These are phyloP conservation scores for Euzetes globulus DNA, from an alignment of 2,888 invertebrate species.

Conservation along the genomic window DNA sequence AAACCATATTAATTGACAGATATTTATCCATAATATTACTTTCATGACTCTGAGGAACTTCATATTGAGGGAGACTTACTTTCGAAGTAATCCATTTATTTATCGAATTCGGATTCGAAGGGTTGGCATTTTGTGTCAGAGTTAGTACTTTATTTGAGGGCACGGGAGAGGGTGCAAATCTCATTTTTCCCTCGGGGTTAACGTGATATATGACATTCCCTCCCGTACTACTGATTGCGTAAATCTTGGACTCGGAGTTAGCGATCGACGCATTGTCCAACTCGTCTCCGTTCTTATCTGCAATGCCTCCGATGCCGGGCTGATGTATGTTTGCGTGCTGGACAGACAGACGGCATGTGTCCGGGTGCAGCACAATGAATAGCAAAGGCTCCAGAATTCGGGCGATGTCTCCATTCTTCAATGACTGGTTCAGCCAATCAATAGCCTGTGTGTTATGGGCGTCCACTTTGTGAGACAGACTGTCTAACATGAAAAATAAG, in stretches of 20 bases:
- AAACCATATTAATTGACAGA: conserved; percentile 56
- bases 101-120: conserved; percentile 42
- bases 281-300: conserved; percentile 31
- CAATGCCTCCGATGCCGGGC: neutral
- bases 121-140: conserved; percentile 48
- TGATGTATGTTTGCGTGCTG: conserved; percentile 54
- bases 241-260: conserved; percentile 56
- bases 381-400: conserved; percentile 69
- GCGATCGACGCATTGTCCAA: conserved; percentile 30
- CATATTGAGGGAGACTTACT: conserved; percentile 49
- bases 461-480: conserved; percentile 56
- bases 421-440: conserved; percentile 62
- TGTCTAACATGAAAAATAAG: conserved; percentile 64
- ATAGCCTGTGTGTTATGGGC: conserved; percentile 59
- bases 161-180: conserved; percentile 38
- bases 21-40: conserved; percentile 45
- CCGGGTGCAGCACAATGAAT: conserved; percentile 65
- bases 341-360: conserved; percentile 72
- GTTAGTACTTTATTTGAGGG: conserved; percentile 53
- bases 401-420: conserved; percentile 67
- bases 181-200: conserved; percentile 44
- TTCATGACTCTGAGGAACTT: conserved; percentile 52
- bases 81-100: conserved; percentile 48
- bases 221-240: conserved; percentile 71
- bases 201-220: conserved; percentile 60